Evolutionary conservation across 2,888 invertebrate genomes (phyloP).

Genomic region (Tetragnatha montana): DNA sequence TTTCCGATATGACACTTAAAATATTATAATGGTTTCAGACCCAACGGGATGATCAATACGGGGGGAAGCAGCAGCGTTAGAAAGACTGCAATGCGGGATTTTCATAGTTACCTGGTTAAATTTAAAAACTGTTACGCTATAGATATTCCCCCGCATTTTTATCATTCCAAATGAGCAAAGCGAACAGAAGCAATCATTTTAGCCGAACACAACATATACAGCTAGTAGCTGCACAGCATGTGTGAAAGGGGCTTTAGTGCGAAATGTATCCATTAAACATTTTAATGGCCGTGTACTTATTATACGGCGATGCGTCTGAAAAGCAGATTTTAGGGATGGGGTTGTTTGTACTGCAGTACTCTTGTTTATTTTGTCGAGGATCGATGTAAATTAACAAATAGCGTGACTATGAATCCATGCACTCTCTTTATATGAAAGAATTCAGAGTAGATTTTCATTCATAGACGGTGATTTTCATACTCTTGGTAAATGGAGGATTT

Average conservation of each 20-base stretch:
- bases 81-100: not conserved
- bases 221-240: no score
- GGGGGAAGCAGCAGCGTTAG: not conserved
- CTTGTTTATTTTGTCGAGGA: not conserved
- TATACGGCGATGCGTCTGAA: not conserved
- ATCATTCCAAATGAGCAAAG: no score
- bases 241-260: no score
- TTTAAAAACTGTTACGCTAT: not conserved
- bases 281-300: not conserved
- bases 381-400: not conserved
- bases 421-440: no score
- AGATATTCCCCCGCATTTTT: no score
- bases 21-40: not conserved
- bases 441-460: no score
- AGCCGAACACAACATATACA: no score
- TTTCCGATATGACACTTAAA: not conserved
- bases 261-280: not conserved
- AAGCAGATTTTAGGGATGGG: not conserved
- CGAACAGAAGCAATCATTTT: no score
- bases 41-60: not conserved
- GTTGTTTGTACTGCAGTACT: not conserved
- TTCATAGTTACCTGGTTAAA: not conserved
- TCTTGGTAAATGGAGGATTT: no score
- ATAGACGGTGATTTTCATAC: no score
- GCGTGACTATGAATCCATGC: not conserved